Evolutionary conservation across 2,113 vertebrate species (phyloP), one percentile per base, ranked within the genome.

Genomic region (Phocoena phocoena): DNA sequence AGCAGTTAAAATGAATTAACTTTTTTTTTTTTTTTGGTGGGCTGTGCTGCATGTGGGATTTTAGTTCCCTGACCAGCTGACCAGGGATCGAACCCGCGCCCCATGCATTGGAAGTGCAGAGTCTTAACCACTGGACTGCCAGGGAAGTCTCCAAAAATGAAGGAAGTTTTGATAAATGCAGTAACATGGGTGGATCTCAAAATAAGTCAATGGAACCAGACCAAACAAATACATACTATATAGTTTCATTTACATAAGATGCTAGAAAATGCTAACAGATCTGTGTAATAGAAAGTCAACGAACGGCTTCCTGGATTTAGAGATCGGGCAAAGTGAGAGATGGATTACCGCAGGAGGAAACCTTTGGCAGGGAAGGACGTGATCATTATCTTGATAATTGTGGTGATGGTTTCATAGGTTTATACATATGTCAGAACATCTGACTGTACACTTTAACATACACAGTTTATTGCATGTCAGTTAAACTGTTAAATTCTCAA

Each of bases 401-500:
- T 44, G 3, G 21, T 74, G 53, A 81, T 85, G 58, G 71, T 85
- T 96, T 92, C 36, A 31, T 58, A 47, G 25, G 5, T 93, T 2
- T 77, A 10, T 38, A 85, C 28, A 36, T 71, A 70, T 65, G 10
- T 41, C 68, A 73, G 50, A 84, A 79, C 26, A 80, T 80, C 62
- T 79, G 65, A 65, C 47, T 68, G 23, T 95, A 33, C 4, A 63
- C n/a, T 93, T 89, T 63, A 92, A 70, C 80, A 84, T 68, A 28
- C 62, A 38, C 3, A 76, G 33, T 74, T 84, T 82, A 53, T 90
- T 93, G 25, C 85, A 44, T 86, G 28, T 82, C 25, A 63, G 0
- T 87, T 92, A 77, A 83, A 83, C 65, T 93, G 8, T 81, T 63
- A 77, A 84, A 82, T 93, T 92, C 25, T 93, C 67, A 91, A 50